Evolutionary conservation across 2,797 vertebrate species (phyloP), one percentile per base, ranked within the genome.

Genomic region (Microchirus variegatus): DNA sequence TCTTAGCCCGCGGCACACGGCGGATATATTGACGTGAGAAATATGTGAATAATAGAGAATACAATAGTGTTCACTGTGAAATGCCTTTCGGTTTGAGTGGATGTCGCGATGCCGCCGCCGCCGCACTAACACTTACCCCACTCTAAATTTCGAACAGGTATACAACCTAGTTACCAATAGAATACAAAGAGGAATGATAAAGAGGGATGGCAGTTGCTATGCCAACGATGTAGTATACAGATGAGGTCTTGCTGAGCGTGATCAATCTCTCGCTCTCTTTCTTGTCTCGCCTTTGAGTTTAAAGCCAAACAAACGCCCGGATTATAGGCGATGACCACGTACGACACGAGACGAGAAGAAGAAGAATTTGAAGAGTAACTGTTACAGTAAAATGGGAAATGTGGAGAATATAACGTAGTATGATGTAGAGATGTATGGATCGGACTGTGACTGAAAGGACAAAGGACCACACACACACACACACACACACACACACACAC

Each of bases 141-240:
- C 19, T 19, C 45, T 13, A 38, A 10, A 18, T 19, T 48, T 22
- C 14, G 5, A 48, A 15, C 46, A 48, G 19, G 45, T 47, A 26
- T 26, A 14, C 5, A 48, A 15, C 19, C 46, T 15, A 14, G 19
- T 48, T 22, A 48, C 11, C 14, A 31, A 31, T 31, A 31, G 46
- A 48, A 81, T 36, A 78, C 38, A 80, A 74, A 55, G 67, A 73
- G 63, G 61, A 73, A 81, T 78, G 74, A 89, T 82, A 72, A 76
- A 81, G 65, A 73, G 53, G 71, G 77, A 73, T 51, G 81, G 69
- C 72, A 78, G 91, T 90, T 92, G 81, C 91, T 77, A 90, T 91
- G 89, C 86, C 88, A 88, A 92, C 84, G 13, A 44, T 60, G 67
- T 75, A 82, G 82, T 90, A 86, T 67, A 91, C 87, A 89, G 83